These are phyloP conservation scores for Drosophila melanocephala DNA, from an alignment of 2,888 invertebrate genomes.

Conservation along the genomic window DNA sequence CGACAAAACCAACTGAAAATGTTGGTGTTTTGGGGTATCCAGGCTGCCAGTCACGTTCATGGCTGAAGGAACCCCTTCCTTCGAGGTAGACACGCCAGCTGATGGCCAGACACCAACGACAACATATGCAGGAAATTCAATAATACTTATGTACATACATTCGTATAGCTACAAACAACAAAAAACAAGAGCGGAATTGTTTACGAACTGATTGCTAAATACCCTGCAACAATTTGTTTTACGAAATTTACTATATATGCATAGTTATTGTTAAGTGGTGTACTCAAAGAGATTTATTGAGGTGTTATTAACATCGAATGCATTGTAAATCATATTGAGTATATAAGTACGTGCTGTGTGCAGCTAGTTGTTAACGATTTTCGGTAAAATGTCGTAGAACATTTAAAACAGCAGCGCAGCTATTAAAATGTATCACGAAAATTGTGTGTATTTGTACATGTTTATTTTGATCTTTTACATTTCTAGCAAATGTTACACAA, in stretches of 20 bases:
- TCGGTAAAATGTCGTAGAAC: too few relatives aligned
- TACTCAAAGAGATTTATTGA: background rate
- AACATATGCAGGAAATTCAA: slow-evolving; percentile 59
- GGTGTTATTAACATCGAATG: background rate
- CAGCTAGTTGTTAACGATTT: background rate
- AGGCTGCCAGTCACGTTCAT: slow-evolving; percentile 70
- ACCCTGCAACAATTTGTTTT: slow-evolving; percentile 1
- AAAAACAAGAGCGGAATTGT: background rate
- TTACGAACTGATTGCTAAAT: background rate
- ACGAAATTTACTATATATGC: background rate
- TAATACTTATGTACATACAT: slow-evolving; percentile 45
- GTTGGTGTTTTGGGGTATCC: slow-evolving; percentile 53
- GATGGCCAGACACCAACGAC: slow-evolving; percentile 42
- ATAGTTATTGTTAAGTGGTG: background rate
- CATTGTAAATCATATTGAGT: background rate
- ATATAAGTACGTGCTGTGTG: background rate
- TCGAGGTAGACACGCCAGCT: slow-evolving; percentile 41
- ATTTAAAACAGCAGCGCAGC: too few relatives aligned
- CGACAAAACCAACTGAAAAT: slow-evolving; percentile 8
- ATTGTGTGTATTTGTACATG: background rate
- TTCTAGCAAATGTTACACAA: background rate
- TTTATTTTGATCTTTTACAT: background rate
- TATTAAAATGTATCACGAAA: background rate
- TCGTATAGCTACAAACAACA: slow-evolving; percentile 10
- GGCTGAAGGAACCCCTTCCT: slow-evolving; percentile 39